Evolutionary conservation across 2,797 vertebrate genomes (phyloP).

Genomic region (Fundulus diaphanus): DNA sequence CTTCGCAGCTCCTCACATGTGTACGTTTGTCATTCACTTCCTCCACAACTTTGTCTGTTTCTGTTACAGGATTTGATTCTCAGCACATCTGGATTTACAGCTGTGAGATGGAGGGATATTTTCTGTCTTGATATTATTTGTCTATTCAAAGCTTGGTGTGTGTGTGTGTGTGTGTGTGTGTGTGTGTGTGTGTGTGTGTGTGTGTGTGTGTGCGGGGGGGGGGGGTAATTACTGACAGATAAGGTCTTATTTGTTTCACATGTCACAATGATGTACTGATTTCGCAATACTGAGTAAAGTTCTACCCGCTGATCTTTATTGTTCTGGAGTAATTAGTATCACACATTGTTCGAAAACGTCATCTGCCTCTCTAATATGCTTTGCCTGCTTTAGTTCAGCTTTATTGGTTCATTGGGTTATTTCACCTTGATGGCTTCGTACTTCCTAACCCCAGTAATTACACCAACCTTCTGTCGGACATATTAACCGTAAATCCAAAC

Average conservation of each 20-base stretch:
- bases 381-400: background rate
- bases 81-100: conserved; percentile 73
- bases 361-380: background rate
- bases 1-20: background rate
- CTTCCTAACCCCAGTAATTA: background rate
- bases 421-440: background rate
- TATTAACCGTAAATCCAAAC: background rate
- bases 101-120: conserved; percentile 58
- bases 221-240: conserved; percentile 50
- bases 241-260: conserved; percentile 33
- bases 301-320: background rate
- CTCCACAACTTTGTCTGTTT: conserved; percentile 38
- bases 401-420: conserved; percentile 4
- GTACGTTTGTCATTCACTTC: conserved; percentile 38
- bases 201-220: conserved; percentile 29
- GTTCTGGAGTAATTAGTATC: background rate
- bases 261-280: conserved; percentile 28
- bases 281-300: conserved; percentile 5
- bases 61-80: conserved; percentile 39
- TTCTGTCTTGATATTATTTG: conserved; percentile 59
- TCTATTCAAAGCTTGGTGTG: conserved; percentile 55
- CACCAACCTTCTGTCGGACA: background rate
- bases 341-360: background rate
- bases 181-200: background rate
- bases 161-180: conserved; percentile 32